Conservation (phyloP, 2,113 vertebrate genomes). For the Anas platyrhynchos region DNA sequence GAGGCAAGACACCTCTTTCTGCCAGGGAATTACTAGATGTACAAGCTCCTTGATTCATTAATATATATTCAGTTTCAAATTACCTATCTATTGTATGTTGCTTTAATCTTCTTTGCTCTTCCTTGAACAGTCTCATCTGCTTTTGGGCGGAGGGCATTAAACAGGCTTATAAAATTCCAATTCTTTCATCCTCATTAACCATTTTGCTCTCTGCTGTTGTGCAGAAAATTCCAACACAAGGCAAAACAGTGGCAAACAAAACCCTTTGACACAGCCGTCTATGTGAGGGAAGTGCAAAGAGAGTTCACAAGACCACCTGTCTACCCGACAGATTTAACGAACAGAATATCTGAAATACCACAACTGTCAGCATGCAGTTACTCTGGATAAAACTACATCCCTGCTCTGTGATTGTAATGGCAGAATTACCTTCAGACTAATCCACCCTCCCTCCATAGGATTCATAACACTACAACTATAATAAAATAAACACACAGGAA, state of each 20-base stretch:
- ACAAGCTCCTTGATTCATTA: neutral
- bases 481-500: neutral
- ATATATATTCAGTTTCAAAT: neutral
- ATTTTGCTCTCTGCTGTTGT: neutral
- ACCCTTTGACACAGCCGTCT: neutral
- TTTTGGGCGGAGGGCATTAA: neutral
- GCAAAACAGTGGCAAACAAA: neutral
- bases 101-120: neutral
- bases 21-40: neutral
- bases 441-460: neutral
- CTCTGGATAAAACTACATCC: neutral
- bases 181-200: neutral
- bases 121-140: neutral
- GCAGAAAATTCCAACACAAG: neutral
- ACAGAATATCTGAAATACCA: neutral
- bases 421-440: neutral
- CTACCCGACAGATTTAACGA: neutral
- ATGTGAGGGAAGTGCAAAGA: neutral
- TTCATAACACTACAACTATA: neutral
- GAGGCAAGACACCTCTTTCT: neutral
- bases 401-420: neutral
- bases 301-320: neutral
- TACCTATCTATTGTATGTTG: neutral
- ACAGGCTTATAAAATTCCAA: neutral
- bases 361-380: neutral